Evolutionary conservation across 2,113 vertebrate species (phyloP).

Genomic region (Elaphurus davidianus): DNA sequence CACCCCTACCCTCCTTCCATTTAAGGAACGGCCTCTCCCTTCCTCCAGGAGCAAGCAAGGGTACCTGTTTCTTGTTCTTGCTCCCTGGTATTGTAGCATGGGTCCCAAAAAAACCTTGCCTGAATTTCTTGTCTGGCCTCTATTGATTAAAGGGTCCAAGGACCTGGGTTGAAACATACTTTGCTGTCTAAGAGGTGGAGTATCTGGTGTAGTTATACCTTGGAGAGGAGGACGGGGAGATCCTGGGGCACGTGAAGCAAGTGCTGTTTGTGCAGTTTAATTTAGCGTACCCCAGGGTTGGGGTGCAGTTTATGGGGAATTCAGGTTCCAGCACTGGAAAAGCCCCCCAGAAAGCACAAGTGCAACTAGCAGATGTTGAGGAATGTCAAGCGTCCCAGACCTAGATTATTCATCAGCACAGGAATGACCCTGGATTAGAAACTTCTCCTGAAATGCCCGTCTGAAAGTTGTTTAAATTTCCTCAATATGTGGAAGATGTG

Average conservation of each 20-base stretch:
- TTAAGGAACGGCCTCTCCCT: neutral
- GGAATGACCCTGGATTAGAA: neutral
- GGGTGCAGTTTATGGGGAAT: neutral
- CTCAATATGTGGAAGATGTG: neutral
- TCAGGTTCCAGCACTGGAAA: neutral
- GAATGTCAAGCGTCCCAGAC: neutral
- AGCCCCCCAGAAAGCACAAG: neutral
- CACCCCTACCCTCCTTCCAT: too few relatives aligned
- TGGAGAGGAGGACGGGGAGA: neutral
- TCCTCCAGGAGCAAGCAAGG: neutral
- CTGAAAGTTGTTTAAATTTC: neutral
- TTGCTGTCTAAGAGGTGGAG: neutral
- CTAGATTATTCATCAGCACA: neutral
- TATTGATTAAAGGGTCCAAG: neutral
- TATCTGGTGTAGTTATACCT: neutral
- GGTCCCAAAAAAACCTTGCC: neutral
- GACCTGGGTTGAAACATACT: neutral
- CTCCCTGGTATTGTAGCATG: neutral
- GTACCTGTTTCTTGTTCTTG: neutral
- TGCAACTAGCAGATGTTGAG: neutral
- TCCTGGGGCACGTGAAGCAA: accelerated
- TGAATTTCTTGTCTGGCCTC: neutral
- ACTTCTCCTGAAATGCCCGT: neutral
- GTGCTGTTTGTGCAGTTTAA: neutral
- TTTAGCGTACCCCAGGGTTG: neutral